phyloP scores from a whole-genome alignment of 2,113 vertebrate genomes.

The Scortum barcoo region DNA sequence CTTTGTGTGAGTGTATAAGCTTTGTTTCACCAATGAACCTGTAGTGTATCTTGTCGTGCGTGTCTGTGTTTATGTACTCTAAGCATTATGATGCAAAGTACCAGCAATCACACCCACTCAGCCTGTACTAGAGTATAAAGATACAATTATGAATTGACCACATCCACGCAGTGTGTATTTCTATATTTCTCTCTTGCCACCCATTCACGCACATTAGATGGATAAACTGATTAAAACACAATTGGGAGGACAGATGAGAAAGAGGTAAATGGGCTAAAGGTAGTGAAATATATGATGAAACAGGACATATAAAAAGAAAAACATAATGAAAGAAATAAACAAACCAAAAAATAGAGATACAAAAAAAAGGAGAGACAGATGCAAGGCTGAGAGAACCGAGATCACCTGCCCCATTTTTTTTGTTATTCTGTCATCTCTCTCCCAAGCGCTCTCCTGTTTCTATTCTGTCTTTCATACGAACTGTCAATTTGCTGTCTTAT shows the following conservation, averaged over 20 bases:
- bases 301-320: background rate
- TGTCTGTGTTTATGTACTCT: slow-evolving; percentile 20
- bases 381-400: background rate
- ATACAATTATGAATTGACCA: slow-evolving; percentile 29
- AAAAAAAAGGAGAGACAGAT: background rate
- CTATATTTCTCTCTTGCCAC: background rate
- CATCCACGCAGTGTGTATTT: slow-evolving; percentile 12
- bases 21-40: slow-evolving; percentile 45
- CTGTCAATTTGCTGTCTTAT: slow-evolving; percentile 66
- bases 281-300: slow-evolving; percentile 2
- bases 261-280: background rate
- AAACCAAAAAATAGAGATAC: background rate
- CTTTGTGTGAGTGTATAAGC: slow-evolving; percentile 12
- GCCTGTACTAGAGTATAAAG: slow-evolving; percentile 8
- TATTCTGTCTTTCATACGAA: slow-evolving; percentile 52
- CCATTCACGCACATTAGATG: background rate
- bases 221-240: slow-evolving; percentile 18
- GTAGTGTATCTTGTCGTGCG: slow-evolving; percentile 19
- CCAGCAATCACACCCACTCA: slow-evolving; percentile 59
- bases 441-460: slow-evolving; percentile 13
- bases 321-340: background rate
- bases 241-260: background rate
- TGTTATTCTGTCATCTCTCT: slow-evolving; percentile 34
- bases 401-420: slow-evolving; percentile 16
- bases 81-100: slow-evolving; percentile 69